These are phyloP conservation scores for Pyrgilauda ruficollis DNA, from an alignment of 2,113 vertebrate species.

Conservation along the genomic window DNA sequence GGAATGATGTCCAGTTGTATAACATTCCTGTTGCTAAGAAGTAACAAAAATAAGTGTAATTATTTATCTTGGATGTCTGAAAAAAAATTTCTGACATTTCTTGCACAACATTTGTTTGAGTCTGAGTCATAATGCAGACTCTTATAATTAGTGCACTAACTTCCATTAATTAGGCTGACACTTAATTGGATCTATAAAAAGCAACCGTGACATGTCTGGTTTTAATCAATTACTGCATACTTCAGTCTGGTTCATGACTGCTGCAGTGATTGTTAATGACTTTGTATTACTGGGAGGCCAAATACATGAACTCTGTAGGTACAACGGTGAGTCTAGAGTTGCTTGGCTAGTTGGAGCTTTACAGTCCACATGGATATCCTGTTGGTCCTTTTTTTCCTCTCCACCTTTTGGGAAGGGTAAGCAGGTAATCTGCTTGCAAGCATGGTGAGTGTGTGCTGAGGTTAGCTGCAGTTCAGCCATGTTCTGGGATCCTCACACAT, in stretches of 20 bases:
- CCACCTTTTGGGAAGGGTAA: not conserved
- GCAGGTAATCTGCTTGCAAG: not conserved
- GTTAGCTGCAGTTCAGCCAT: not conserved
- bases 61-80: slow-evolving; percentile 46
- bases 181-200: slow-evolving; percentile 66
- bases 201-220: slow-evolving; percentile 35
- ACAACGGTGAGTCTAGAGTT: not conserved
- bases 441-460: not conserved
- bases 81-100: slow-evolving; percentile 16
- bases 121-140: slow-evolving; percentile 41
- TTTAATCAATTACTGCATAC: slow-evolving; percentile 50
- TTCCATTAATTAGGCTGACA: slow-evolving; percentile 57
- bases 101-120: slow-evolving; percentile 34
- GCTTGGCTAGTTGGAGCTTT: not conserved
- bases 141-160: slow-evolving; percentile 56
- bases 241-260: slow-evolving; percentile 53
- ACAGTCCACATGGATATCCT: accelerated
- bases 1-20: slow-evolving; percentile 16
- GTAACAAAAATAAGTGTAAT: slow-evolving; percentile 45
- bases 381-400: not conserved
- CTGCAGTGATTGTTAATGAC: slow-evolving; percentile 34
- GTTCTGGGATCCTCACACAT: not conserved
- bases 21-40: slow-evolving; percentile 37
- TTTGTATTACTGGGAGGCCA: not conserved
- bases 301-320: not conserved